phyloP scores from a whole-genome alignment of 2,888 invertebrate species.

The Sympetrum striolatum region DNA sequence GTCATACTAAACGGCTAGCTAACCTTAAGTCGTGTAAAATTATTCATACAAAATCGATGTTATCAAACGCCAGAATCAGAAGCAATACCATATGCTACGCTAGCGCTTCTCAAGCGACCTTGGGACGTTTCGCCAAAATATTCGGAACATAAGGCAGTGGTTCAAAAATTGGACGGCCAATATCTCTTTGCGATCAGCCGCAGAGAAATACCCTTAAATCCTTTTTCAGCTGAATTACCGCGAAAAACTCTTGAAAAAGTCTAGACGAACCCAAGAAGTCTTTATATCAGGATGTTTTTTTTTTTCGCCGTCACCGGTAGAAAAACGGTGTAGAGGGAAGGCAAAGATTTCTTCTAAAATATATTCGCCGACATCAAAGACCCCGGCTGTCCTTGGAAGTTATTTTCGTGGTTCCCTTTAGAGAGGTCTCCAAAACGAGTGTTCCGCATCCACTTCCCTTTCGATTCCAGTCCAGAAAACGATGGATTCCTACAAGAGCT shows the following conservation, averaged over 20 bases:
- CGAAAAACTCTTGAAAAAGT: background rate
- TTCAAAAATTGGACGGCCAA: too few relatives aligned
- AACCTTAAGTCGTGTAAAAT: too few relatives aligned
- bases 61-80: too few relatives aligned
- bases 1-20: too few relatives aligned
- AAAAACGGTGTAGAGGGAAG: background rate
- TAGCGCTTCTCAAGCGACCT: too few relatives aligned
- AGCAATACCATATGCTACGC: too few relatives aligned
- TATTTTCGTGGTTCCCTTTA: background rate
- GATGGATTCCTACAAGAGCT: background rate
- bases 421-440: background rate
- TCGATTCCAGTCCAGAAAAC: background rate
- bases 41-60: too few relatives aligned
- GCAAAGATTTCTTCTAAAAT: background rate
- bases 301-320: background rate
- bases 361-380: background rate
- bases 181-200: too few relatives aligned
- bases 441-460: background rate
- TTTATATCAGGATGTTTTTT: background rate
- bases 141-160: too few relatives aligned
- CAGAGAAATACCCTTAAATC: background rate
- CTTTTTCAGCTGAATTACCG: background rate
- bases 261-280: background rate
- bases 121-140: too few relatives aligned
- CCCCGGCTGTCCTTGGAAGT: background rate